Conservation (phyloP, 2,888 invertebrate species). For the Ditula angustiorana region DNA sequence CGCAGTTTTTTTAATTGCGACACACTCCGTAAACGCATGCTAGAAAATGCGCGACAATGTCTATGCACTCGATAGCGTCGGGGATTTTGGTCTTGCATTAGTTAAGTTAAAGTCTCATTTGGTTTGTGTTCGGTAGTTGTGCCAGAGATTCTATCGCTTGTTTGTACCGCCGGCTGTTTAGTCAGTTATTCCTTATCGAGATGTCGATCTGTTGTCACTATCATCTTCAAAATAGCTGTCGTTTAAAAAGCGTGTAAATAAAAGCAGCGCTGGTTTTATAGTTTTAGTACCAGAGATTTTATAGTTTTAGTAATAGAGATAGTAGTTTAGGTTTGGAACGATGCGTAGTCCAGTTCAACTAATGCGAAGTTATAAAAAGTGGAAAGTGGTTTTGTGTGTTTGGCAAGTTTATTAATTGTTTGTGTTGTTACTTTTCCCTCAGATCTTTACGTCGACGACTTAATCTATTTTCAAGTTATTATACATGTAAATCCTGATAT, state of each 20-base stretch:
- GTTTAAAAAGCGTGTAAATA: slow-evolving; percentile 5
- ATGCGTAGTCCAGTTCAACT: too few species aligned
- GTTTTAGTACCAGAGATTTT: background rate
- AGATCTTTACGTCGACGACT: too few species aligned
- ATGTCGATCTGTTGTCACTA: slow-evolving; percentile 53
- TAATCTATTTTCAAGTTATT: too few species aligned
- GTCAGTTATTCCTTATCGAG: slow-evolving; percentile 51
- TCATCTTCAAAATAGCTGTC: slow-evolving; percentile 47
- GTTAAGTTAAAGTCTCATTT: slow-evolving; percentile 3
- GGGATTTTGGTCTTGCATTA: slow-evolving; percentile 6
- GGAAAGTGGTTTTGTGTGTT: background rate
- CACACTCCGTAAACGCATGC: slow-evolving; percentile 55
- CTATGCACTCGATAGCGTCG: background rate
- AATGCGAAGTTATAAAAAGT: background rate
- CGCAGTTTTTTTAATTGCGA: slow-evolving; percentile 61
- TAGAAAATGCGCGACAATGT: slow-evolving; percentile 39
- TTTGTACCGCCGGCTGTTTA: slow-evolving; percentile 54
- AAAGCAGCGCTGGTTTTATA: slow-evolving; percentile 6
- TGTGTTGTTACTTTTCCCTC: background rate
- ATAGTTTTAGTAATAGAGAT: background rate
- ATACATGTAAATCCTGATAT: too few species aligned
- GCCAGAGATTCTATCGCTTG: slow-evolving; percentile 54
- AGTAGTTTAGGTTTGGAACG: background rate
- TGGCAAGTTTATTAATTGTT: background rate
- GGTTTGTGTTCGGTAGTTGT: slow-evolving; percentile 15